phyloP scores from a whole-genome alignment of 2,888 invertebrate genomes.

The Thymelicus acteon region DNA sequence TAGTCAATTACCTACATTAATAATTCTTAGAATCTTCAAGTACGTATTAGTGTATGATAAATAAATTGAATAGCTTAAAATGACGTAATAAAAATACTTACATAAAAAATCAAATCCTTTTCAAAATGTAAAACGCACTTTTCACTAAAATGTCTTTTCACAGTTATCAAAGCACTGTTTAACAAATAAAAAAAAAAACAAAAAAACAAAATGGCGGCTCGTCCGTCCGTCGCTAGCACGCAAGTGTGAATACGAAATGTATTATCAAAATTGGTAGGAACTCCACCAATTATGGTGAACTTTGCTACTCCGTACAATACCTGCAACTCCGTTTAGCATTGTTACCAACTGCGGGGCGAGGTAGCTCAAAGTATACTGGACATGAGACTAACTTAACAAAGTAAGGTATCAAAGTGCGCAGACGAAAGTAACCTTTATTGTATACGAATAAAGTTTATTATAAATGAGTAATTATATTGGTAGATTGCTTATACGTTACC shows the following conservation, averaged over 20 bases:
- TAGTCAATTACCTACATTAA: not conserved
- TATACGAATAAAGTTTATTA: constrained; percentile 36
- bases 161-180: constrained; percentile 7
- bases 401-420: not conserved
- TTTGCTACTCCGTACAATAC: constrained; percentile 34
- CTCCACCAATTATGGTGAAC: constrained; percentile 50
- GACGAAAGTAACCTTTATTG: constrained; percentile 44
- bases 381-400: constrained; percentile 2
- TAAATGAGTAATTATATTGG: constrained; percentile 49
- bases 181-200: constrained; percentile 44
- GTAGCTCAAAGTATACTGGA: constrained; percentile 54
- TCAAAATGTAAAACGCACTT: constrained; percentile 12
- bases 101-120: constrained; percentile 32
- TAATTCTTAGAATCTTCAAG: not conserved
- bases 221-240: constrained; percentile 52
- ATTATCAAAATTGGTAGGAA: constrained; percentile 74
- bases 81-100: constrained; percentile 20
- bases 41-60: not conserved
- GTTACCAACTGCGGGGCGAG: constrained; percentile 44
- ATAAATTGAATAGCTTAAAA: not conserved
- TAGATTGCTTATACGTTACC: constrained; percentile 66
- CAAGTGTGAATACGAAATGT: constrained; percentile 74
- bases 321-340: constrained; percentile 35
- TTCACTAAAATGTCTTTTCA: constrained; percentile 18
- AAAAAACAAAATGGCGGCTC: constrained; percentile 59